Evolutionary conservation across 2,113 vertebrate species (phyloP).

Genomic region (Donacobius atricapilla): DNA sequence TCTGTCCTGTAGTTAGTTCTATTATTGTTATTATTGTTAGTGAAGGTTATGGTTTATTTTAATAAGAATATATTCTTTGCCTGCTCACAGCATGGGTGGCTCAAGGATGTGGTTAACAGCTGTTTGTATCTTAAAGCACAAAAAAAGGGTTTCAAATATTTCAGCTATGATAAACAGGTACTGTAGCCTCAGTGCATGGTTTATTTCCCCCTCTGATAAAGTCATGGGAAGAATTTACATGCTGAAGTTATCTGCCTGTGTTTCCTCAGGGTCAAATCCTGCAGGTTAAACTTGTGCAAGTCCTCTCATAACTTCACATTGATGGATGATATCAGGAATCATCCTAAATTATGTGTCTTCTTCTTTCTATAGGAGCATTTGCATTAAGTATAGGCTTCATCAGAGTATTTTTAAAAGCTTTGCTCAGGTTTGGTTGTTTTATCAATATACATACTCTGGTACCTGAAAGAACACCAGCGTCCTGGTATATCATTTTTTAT

Average conservation of each 20-base stretch:
- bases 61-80: background rate
- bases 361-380: background rate
- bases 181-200: background rate
- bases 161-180: background rate
- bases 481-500: background rate
- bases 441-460: background rate
- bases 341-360: background rate
- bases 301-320: background rate
- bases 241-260: background rate
- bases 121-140: background rate
- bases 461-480: background rate
- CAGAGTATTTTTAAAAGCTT: background rate
- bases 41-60: background rate
- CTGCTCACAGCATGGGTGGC: accelerated
- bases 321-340: background rate
- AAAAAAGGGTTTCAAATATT: background rate
- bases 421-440: background rate
- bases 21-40: background rate
- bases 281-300: accelerated
- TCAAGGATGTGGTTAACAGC: background rate
- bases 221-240: background rate
- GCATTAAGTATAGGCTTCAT: background rate
- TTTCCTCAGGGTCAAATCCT: background rate
- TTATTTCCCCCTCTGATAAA: background rate
- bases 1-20: background rate